Percentiles rank a stretch among this genome's conserved stretches.
phyloP scores from a whole-genome alignment of 2,888 invertebrate genomes.

The Suillia variegata region DNA sequence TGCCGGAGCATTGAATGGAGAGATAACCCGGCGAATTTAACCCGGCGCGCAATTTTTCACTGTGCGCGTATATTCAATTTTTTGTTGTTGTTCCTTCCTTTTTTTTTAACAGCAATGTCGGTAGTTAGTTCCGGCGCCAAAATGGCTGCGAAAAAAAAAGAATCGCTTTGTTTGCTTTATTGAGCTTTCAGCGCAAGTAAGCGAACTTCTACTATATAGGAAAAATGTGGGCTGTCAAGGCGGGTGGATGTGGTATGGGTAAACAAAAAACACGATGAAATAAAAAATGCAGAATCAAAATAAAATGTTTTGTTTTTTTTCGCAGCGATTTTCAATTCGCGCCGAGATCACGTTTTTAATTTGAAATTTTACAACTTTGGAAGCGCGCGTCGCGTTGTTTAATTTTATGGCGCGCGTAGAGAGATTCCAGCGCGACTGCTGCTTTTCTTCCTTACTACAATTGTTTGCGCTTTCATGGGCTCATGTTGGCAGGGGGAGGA shows the following conservation, averaged over 20 bases:
- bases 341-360: slow-evolving; percentile 59
- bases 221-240: neutral
- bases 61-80: slow-evolving; percentile 32
- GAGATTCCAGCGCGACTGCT: neutral
- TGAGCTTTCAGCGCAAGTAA: slow-evolving; percentile 48
- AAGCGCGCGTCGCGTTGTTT: slow-evolving; percentile 51
- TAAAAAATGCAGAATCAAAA: slow-evolving; percentile 52
- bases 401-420: slow-evolving; percentile 40
- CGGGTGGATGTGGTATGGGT: neutral
- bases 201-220: too few species aligned
- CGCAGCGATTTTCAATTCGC: slow-evolving; percentile 58
- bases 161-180: slow-evolving; percentile 40
- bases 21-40: slow-evolving; percentile 44
- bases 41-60: slow-evolving; percentile 51
- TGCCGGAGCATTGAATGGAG: slow-evolving; percentile 43
- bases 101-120: slow-evolving; percentile 42
- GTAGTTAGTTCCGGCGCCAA: slow-evolving; percentile 10
- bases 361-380: slow-evolving; percentile 58
- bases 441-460: neutral
- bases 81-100: slow-evolving; percentile 3
- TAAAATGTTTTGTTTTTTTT: too few species aligned
- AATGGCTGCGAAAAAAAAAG: neutral
- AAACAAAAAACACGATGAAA: too few species aligned
- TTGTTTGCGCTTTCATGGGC: neutral
- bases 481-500: neutral